Base-by-base conservation (phyloP, 2,113 vertebrate species). In the Rhineura floridana region DNA sequence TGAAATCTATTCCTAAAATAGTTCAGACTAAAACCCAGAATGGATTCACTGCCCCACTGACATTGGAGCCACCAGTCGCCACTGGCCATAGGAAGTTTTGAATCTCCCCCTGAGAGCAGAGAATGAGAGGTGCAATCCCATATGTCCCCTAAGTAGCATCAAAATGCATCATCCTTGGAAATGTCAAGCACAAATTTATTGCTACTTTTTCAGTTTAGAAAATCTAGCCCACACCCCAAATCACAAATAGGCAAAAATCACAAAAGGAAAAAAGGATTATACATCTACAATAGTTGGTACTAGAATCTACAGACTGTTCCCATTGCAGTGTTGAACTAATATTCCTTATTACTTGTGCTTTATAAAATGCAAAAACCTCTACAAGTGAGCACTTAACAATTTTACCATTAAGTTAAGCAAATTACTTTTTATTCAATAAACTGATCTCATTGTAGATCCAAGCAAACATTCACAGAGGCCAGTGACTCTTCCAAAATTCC, bases 351-450 rank as follows among this genome's bases (percentile, higher is more conserved):
- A 50, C 39, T 87, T 92, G 88, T n/a, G 46, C 39, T 77, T 72
- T 84, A 88, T 78, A 93, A 59, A 91, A 94, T 91, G 89, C 87
- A 89, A 92, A 92, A 90, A 91, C 85, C 3, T 94, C 79, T 78
- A 81, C 69, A 92, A 75, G 90, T 90, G 92, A 94, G 89, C 90
- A 90, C 90, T 85, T 91, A 96, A 94, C 44, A 92, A 91, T 91
- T 76, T 76, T 83, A 91, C 91, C 86, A 85, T n/a, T 91, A 93
- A 93, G 91, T 94, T 94, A 95, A 90, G 90, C 89, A 88, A 78
- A 91, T 90, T 81, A 46, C 93, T 67, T 94, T 93, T 91, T 87
- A 94, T 94, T 90, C 85, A 87, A 86, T 90, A 87, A 95, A 91
- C 88, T 92, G 80, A 86, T 86, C 87, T 83, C 85, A 90, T 75